A percentile compares a stretch with the other conserved stretches of the same genome.
phyloP scores from a whole-genome alignment of 2,113 vertebrate genomes.

The Malaclemys terrapin region DNA sequence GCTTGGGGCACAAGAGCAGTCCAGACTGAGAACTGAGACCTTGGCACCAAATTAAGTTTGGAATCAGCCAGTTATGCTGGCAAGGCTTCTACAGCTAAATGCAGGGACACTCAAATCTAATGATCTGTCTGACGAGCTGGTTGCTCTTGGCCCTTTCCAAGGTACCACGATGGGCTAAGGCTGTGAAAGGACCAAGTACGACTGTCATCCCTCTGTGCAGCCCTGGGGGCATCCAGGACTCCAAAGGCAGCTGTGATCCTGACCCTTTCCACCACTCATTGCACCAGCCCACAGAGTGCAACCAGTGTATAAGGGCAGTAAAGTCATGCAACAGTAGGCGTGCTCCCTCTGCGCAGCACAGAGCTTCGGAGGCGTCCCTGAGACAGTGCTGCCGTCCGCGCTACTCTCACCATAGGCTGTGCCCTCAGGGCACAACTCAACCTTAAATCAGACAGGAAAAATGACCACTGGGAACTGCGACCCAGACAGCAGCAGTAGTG shows the following conservation, averaged over 20 bases:
- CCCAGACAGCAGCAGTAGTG: neutral
- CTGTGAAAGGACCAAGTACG: neutral
- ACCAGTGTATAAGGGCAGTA: too few species aligned
- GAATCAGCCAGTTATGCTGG: neutral
- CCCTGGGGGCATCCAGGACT: too few species aligned
- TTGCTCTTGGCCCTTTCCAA: neutral
- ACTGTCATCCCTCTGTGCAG: too few species aligned
- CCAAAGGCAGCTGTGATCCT: too few species aligned
- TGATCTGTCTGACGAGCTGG: neutral
- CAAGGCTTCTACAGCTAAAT: fast-evolving
- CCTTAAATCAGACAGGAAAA: fast-evolving
- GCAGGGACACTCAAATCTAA: neutral
- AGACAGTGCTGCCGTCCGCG: fast-evolving
- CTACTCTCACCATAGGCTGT: fast-evolving
- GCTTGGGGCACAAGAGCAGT: neutral
- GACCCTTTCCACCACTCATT: too few species aligned
- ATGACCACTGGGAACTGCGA: constrained; percentile 12
- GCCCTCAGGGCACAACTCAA: neutral
- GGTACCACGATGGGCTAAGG: too few species aligned
- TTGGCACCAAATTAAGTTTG: neutral
- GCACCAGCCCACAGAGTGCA: too few species aligned
- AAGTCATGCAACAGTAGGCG: too few species aligned
- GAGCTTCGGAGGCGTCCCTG: too few species aligned
- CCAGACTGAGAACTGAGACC: neutral
- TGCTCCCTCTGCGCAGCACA: neutral